Percentiles rank a stretch among this genome's conserved stretches.
phyloP scores from a whole-genome alignment of 2,113 vertebrate species.

The Cyphomyrus discorhynchus region DNA sequence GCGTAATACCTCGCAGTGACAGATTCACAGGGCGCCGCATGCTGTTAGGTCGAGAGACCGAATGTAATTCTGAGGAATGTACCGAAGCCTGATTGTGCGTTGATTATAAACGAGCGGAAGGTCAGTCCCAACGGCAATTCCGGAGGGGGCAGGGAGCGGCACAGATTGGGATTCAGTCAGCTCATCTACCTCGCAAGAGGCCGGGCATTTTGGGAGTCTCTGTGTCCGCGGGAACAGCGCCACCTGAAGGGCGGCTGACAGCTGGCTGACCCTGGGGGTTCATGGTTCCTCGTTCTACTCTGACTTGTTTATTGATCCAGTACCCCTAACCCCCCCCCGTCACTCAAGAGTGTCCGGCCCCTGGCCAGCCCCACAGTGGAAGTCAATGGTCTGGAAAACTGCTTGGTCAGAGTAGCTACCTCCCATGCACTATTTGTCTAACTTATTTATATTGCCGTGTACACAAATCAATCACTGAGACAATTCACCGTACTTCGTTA shows the following conservation, averaged over 20 bases:
- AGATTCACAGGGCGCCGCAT: not conserved
- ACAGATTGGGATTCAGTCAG: not conserved
- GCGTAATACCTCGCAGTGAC: not conserved
- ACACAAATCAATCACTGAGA: constrained; percentile 5
- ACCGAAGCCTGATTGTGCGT: not conserved
- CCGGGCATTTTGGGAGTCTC: not conserved
- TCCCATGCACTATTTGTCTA: not conserved
- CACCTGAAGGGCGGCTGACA: not conserved
- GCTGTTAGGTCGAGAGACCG: not conserved
- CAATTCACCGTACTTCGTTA: not conserved
- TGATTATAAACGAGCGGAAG: not conserved
- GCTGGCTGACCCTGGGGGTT: not conserved
- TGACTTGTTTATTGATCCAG: constrained; percentile 10
- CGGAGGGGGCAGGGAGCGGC: not conserved
- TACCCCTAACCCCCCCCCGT: not conserved
- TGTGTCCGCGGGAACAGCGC: not conserved
- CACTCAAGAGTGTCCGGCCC: constrained; percentile 2
- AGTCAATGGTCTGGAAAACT: constrained; percentile 8
- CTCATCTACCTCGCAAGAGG: not conserved
- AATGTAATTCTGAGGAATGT: not conserved
- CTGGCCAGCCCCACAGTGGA: not conserved
- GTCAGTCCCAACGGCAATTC: not conserved
- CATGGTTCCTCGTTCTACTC: not conserved
- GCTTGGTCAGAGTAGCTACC: not conserved
- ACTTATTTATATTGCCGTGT: constrained; percentile 3